Evolutionary conservation across 2,113 vertebrate genomes (phyloP), one percentile per base, ranked within the genome.

Genomic region (Salvelinus namaycush): DNA sequence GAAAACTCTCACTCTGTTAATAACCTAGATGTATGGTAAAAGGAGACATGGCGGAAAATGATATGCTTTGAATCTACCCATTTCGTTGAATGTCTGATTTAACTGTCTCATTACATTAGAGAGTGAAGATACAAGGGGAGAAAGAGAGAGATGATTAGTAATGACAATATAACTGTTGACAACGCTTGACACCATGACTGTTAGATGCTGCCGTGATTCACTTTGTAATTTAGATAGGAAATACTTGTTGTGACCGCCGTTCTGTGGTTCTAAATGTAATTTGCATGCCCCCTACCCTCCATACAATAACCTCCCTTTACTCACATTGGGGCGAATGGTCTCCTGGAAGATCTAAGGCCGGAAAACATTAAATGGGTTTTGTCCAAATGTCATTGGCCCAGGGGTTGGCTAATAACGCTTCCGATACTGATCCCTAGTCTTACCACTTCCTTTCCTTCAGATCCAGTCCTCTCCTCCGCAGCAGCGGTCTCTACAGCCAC

Each of bases 321-420:
- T 24, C 20, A 20, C 9, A 20, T 24, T 22, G 68, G 48, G 69
- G 71, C 16, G 72, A 75, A 81, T 68, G 83, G 65, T 82, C 79
- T 79, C 48, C 72, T 72, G 29, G 26, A 79, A 91, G 83, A 82
- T 84, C 81, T 75, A 77, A 54, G 59, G 73, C 80, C 26, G 44
- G 31, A 74, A 49, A 62, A 69, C 73, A 84, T 91, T 85, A 87
- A 83, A 87, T 81, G 54, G 66, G 77, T 76, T 84, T 87, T 83
- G 84, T 79, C 79, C 84, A 91, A 90, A 91, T 91, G 89, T 81
- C 89, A 87, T 48, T 77, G 80, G 84, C 65, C 73, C 71, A 69
- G 76, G 73, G 80, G 86, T 81, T 76, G 16, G 78, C 72, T 27
- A 60, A 83, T 83, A 78, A 86, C 75, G 68, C 76, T 65, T 18